A percentile compares a stretch with the other conserved stretches of the same genome.
Conservation (phyloP, 1,140 invertebrate genomes). For the Cataglyphis hispanica region DNA sequence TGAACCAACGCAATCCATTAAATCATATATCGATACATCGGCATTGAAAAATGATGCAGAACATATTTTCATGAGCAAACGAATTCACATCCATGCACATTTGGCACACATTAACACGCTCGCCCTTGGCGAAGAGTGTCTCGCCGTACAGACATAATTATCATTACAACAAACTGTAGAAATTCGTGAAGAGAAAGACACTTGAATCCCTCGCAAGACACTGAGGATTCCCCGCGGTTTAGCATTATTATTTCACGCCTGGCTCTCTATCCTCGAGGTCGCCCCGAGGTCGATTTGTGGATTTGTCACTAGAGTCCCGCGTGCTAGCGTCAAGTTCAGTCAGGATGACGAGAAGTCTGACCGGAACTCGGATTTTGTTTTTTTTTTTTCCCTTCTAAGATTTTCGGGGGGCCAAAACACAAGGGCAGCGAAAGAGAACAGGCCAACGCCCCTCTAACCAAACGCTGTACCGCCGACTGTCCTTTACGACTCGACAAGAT, state of each 20-base stretch:
- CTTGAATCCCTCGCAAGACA: conserved; percentile 40
- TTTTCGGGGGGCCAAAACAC: conserved; percentile 31
- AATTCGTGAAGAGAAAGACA: conserved; percentile 46
- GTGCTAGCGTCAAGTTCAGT: conserved; percentile 39
- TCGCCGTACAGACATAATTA: conserved; percentile 8
- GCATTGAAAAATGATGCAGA: conserved; percentile 34
- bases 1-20: conserved; percentile 17
- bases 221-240: conserved; percentile 31
- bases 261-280: conserved; percentile 23
- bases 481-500: conserved; percentile 80
- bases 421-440: conserved; percentile 34
- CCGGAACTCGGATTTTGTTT: neutral
- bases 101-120: conserved; percentile 46
- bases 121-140: neutral
- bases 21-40: conserved; percentile 25
- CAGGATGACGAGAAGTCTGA: conserved; percentile 34
- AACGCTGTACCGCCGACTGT: conserved; percentile 77
- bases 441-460: conserved; percentile 83
- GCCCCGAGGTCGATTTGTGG: conserved; percentile 21
- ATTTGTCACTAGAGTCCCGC: conserved; percentile 44
- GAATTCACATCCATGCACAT: conserved; percentile 57
- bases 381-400: conserved; percentile 20
- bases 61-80: conserved; percentile 39
- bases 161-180: conserved; percentile 51
- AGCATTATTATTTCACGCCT: conserved; percentile 39